Conservation (phyloP, 2,888 invertebrate species). For the Monoplex corrugatus region DNA sequence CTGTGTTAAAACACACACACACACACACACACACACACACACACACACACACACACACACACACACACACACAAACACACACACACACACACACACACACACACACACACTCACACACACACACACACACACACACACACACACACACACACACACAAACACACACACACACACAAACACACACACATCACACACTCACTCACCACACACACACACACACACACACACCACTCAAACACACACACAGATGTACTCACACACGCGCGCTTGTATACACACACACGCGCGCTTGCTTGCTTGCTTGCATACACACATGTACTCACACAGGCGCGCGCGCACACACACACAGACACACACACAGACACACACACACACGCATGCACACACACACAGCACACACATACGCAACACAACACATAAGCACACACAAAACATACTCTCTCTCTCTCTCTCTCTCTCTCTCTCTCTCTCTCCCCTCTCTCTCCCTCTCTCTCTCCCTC, state of each 20-base stretch:
- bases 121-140: neutral
- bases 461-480: neutral
- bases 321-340: neutral
- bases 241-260: no score
- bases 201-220: no score
- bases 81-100: neutral
- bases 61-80: no score
- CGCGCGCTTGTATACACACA: no score
- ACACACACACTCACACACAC: neutral
- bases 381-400: slow-evolving; percentile 28
- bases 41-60: slow-evolving; percentile 1
- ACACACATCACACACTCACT: no score
- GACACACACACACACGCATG: neutral
- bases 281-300: no score
- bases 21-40: slow-evolving; percentile 1
- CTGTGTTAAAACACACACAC: no score
- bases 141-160: slow-evolving; percentile 1
- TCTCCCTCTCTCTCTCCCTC: slow-evolving; percentile 7
- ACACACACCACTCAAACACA: no score
- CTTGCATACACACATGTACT: neutral
- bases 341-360: neutral
- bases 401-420: neutral
- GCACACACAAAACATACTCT: neutral
- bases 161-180: no score
- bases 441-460: neutral